Evolutionary conservation across 2,797 vertebrate genomes (phyloP), one percentile per base, ranked within the genome.

Genomic region (Urocyon cinereoargenteus): DNA sequence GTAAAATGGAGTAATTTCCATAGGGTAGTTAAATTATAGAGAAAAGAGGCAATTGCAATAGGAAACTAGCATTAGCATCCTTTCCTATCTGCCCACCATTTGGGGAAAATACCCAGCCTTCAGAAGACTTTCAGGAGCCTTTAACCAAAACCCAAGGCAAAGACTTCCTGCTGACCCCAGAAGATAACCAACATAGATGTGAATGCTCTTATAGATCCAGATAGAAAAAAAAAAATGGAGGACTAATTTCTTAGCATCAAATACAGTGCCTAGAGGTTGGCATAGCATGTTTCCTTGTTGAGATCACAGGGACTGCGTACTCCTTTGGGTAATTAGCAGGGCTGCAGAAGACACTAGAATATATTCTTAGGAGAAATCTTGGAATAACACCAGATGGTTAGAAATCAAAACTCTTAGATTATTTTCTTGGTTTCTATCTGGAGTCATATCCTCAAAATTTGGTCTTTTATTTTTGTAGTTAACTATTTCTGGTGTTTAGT

Each of bases 261-360:
- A 73, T 45, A 57, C 53, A 36, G 21, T 34, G 10, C 9, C 86
- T 92, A 31, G 21, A 81, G 51, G 34, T 55, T 84, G 61, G 19
- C 40, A 49, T 64, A 34, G 45, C 24, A 53, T 36, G 31, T 21
- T 92, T 95, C 94, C 83, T 72, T 92, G 26, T 6, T 34, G 34
- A 49, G 5, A n/a, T 36, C 31, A 7, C 3, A 16, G 82, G 72
- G 53, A 73, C 21, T 24, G 6, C 18, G 45, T 3, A 11, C 31
- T 66, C 89, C 83, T 91, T 82, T 88, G 90, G 94, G 94, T 94
- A 91, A 91, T 85, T 92, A 96, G 5, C 59, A 66, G 70, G 31
- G 21, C 15, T 70, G 10, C 51, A 64, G 45, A n/a, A 77, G 84
- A 55, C 40, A 86, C 53, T 6, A 61, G 24, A n/a, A 49, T 13